Conservation (phyloP, 2,113 vertebrate genomes). For the Orthonyx spaldingii region DNA sequence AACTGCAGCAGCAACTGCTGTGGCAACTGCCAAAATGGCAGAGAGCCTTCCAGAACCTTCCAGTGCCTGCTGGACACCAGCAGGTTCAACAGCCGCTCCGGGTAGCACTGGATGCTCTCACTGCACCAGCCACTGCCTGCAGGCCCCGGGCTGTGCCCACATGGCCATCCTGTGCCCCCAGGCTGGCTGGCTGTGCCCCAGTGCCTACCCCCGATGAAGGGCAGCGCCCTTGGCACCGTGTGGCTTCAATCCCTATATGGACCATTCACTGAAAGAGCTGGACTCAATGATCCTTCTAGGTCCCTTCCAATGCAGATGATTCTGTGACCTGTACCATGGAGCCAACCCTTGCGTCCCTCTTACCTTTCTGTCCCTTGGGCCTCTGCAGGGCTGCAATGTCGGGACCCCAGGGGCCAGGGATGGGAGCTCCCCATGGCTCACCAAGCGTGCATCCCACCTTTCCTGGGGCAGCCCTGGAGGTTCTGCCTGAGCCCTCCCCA, state of each 20-base stretch:
- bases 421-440: not conserved
- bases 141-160: rapidly evolving
- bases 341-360: no score
- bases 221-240: not conserved
- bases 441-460: not conserved
- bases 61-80: not conserved
- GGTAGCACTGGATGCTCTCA: not conserved
- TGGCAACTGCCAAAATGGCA: not conserved
- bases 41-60: not conserved
- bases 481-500: not conserved
- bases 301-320: not conserved
- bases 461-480: not conserved
- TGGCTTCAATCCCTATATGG: rapidly evolving
- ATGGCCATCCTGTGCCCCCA: rapidly evolving
- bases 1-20: not conserved
- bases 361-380: not conserved
- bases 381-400: not conserved
- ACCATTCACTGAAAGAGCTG: no score
- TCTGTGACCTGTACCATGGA: not conserved
- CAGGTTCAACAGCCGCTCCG: not conserved
- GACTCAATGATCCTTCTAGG: not conserved
- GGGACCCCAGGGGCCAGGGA: no score
- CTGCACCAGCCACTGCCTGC: not conserved
- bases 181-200: not conserved
- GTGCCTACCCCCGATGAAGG: not conserved